Evolutionary conservation across 1,140 invertebrate species (phyloP).

Genomic region (Metaphire vulgaris): DNA sequence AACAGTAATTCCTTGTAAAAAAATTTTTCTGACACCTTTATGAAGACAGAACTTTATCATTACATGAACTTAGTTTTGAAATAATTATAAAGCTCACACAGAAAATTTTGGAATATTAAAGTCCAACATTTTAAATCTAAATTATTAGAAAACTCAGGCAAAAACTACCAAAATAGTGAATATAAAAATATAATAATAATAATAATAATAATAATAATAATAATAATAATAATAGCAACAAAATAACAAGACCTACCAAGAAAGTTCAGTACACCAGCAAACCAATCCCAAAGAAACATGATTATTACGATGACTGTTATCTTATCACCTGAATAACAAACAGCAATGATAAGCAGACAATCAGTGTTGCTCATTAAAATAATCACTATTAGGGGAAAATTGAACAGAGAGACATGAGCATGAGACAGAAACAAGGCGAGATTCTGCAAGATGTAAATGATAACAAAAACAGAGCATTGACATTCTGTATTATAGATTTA

Average conservation of each 20-base stretch:
- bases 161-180: not conserved
- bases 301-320: no score
- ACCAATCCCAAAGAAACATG: constrained; percentile 30
- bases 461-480: no score
- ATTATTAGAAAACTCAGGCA: not conserved
- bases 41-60: not conserved
- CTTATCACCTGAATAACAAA: no score
- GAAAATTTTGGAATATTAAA: not conserved
- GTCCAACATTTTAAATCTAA: not conserved
- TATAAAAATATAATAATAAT: not conserved
- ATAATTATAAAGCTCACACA: not conserved
- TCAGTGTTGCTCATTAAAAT: no score
- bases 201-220: not conserved
- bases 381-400: no score
- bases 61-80: not conserved
- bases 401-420: no score
- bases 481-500: no score
- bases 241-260: constrained; percentile 10
- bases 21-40: no score
- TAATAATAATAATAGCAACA: not conserved
- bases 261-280: constrained; percentile 26
- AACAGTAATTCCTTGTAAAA: no score
- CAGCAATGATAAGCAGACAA: no score
- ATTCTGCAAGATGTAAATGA: no score
- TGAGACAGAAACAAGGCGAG: no score